Conservation (phyloP, 2,797 vertebrate genomes). For the Staurois parvus region DNA sequence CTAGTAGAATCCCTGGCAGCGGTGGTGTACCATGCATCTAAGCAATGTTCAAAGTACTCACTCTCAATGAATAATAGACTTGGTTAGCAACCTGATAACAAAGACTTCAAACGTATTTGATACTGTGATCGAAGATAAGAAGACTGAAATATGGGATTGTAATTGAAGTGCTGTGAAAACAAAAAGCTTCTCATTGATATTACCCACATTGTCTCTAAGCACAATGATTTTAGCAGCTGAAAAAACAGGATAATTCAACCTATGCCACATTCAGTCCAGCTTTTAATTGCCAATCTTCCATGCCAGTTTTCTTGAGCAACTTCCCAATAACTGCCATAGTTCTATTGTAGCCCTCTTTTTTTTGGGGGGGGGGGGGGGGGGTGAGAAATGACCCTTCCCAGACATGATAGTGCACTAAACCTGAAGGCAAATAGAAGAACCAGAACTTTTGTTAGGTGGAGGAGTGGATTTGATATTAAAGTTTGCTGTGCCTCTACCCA, state of each 20-base stretch:
- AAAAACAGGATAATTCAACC: background rate
- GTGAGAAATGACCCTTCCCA: no score
- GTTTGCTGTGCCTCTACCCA: no score
- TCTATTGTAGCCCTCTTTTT: no score
- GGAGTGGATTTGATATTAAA: no score
- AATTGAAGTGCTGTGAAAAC: slow-evolving; percentile 40
- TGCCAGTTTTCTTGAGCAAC: no score
- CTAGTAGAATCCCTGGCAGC: background rate
- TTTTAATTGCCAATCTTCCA: no score
- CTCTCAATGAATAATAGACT: slow-evolving; percentile 38
- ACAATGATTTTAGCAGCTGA: slow-evolving; percentile 12
- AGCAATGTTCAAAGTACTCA: slow-evolving; percentile 41
- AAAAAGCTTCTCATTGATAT: slow-evolving; percentile 27
- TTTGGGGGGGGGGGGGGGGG: no score
- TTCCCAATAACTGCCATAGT: no score
- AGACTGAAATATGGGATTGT: slow-evolving; percentile 31
- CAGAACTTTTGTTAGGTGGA: no score
- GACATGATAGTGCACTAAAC: no score
- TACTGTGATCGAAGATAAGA: slow-evolving; percentile 47
- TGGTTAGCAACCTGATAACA: slow-evolving; percentile 43
- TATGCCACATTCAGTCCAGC: no score
- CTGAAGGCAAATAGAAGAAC: no score
- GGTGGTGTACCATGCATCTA: slow-evolving; percentile 8
- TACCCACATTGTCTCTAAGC: slow-evolving; percentile 15
- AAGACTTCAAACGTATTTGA: slow-evolving; percentile 51